Evolutionary conservation across 1,140 invertebrate species (phyloP).

Genomic region (Drosophila ironensis): DNA sequence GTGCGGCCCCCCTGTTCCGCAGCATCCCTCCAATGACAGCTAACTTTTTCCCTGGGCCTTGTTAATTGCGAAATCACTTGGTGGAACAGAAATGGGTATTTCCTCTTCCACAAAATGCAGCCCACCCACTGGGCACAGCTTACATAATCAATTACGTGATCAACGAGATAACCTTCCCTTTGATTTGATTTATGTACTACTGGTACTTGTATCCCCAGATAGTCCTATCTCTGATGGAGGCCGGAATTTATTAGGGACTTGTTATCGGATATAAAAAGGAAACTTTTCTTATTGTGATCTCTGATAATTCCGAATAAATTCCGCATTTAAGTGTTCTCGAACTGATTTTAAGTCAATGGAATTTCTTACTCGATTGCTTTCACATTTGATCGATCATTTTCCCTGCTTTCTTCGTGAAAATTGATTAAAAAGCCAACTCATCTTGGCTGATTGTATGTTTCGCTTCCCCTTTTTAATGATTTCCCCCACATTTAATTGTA

Average conservation of each 20-base stretch:
- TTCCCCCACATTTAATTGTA: neutral
- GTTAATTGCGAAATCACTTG: conserved; percentile 77
- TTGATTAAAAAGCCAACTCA: too few species aligned
- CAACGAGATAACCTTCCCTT: conserved; percentile 34
- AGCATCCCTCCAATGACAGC: conserved; percentile 17
- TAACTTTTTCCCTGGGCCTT: conserved; percentile 64
- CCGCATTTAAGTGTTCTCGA: too few species aligned
- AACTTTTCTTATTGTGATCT: too few species aligned
- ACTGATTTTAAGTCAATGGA: too few species aligned
- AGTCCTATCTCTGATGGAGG: too few species aligned
- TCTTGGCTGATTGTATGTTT: too few species aligned
- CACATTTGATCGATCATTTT: too few species aligned
- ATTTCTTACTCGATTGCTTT: too few species aligned
- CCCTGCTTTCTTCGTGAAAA: neutral
- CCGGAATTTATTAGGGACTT: too few species aligned
- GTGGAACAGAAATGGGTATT: conserved; percentile 22
- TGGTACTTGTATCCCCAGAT: conserved; percentile 24
- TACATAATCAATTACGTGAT: conserved; percentile 56
- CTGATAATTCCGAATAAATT: too few species aligned
- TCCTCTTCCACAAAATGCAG: neutral
- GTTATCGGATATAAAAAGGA: too few species aligned
- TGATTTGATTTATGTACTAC: conserved; percentile 44
- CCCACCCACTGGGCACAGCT: conserved; percentile 15
- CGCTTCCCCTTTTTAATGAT: neutral
- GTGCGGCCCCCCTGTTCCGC: conserved; percentile 1